Conservation (phyloP, 1,140 invertebrate genomes). For the Lucilia cuprina region DNA sequence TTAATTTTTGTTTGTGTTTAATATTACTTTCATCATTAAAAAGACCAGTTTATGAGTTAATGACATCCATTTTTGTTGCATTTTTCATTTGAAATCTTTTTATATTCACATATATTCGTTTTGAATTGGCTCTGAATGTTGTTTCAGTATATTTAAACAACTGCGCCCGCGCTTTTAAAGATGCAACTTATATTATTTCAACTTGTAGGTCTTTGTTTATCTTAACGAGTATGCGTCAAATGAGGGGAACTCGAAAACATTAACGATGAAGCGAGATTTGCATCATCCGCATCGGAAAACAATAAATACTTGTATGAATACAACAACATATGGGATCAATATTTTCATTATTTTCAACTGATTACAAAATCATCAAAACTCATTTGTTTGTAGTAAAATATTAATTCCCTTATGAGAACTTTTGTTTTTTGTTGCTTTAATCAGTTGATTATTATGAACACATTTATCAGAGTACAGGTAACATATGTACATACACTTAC, state of each 20-base stretch:
- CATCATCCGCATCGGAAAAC: not conserved
- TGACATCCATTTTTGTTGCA: not conserved
- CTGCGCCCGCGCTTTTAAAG: slow-evolving; percentile 20
- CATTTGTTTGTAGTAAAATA: too few species aligned
- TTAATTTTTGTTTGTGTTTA: not conserved
- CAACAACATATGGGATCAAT: not conserved
- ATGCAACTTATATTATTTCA: slow-evolving; percentile 1
- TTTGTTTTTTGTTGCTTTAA: too few species aligned
- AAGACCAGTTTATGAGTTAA: slow-evolving; percentile 11
- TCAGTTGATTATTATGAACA: too few species aligned
- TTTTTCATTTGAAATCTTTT: not conserved
- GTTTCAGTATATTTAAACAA: slow-evolving; percentile 7
- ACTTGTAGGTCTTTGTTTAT: not conserved
- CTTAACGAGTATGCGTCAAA: not conserved
- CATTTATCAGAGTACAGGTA: too few species aligned
- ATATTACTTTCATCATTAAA: slow-evolving; percentile 18
- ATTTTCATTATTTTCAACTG: not conserved
- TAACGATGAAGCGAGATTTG: not conserved
- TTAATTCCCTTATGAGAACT: too few species aligned
- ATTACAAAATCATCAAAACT: not conserved
- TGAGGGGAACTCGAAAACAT: not conserved
- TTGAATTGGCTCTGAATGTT: not conserved
- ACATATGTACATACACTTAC: too few species aligned
- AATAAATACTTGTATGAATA: not conserved
- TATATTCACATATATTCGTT: not conserved